These are phyloP conservation scores for Galleria mellonella DNA, from an alignment of 1,140 invertebrate genomes.

Conservation along the genomic window DNA sequence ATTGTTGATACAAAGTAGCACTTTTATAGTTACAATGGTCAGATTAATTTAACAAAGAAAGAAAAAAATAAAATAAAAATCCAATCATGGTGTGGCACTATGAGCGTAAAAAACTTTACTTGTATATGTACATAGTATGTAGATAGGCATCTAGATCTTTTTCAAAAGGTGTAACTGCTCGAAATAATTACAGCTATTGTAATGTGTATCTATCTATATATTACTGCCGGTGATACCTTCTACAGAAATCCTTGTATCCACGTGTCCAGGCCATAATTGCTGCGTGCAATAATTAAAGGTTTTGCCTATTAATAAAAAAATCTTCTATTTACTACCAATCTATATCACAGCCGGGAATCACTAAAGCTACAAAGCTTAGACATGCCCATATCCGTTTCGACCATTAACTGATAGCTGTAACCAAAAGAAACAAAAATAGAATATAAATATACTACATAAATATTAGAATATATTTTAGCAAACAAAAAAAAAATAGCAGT, in stretches of 20 bases:
- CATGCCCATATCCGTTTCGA: constrained; percentile 70
- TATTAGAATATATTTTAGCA: constrained; percentile 1
- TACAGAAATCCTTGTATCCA: constrained; percentile 67
- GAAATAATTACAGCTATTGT: no score
- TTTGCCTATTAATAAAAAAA: constrained; percentile 43
- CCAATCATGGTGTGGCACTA: no score
- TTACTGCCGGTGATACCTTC: constrained; percentile 70
- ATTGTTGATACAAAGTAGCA: no score
- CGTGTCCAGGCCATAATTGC: constrained; percentile 69
- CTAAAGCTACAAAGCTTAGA: constrained; percentile 58
- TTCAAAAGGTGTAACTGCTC: no score
- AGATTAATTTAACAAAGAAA: no score
- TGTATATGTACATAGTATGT: no score
- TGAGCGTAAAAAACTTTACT: no score
- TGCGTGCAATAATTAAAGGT: constrained; percentile 64
- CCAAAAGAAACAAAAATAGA: constrained; percentile 45
- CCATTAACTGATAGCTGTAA: constrained; percentile 69
- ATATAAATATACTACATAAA: constrained; percentile 19
- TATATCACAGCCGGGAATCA: constrained; percentile 64
- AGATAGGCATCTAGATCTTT: no score
- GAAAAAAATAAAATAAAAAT: no score
- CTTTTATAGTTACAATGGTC: no score
- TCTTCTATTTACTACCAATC: constrained; percentile 28
- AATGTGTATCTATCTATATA: constrained; percentile 28
- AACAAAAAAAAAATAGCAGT: background rate